phyloP scores from a whole-genome alignment of 1,140 invertebrate genomes.

The Drosophila setifemur region DNA sequence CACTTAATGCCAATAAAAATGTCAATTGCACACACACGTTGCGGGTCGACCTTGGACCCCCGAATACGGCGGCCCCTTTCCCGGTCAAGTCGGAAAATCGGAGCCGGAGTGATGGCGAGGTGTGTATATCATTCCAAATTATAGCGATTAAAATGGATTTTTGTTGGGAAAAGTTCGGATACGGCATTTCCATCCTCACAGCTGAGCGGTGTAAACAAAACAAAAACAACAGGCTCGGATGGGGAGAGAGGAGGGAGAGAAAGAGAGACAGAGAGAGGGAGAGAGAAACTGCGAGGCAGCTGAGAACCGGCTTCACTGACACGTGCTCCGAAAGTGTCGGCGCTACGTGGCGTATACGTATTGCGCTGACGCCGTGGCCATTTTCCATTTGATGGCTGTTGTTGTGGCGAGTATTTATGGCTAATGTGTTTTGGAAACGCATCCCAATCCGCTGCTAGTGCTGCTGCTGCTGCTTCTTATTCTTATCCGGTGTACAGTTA shows the following conservation, averaged over 20 bases:
- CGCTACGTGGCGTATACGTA: constrained; percentile 71
- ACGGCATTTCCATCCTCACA: constrained; percentile 40
- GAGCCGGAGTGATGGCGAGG: neutral
- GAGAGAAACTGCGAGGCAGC: neutral
- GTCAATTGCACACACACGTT: constrained; percentile 40
- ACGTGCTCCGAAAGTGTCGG: constrained; percentile 58
- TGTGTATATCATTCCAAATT: constrained; percentile 30
- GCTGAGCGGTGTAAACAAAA: constrained; percentile 74
- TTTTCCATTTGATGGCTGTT: constrained; percentile 37
- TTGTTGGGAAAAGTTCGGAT: constrained; percentile 19
- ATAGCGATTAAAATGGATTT: constrained; percentile 65
- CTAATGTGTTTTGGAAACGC: neutral
- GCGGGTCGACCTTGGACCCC: constrained; percentile 47
- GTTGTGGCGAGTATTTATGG: neutral
- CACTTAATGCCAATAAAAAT: constrained; percentile 73
- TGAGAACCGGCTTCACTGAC: constrained; percentile 31
- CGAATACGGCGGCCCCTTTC: constrained; percentile 4
- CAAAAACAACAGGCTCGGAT: constrained; percentile 50
- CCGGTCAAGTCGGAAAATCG: constrained; percentile 26
- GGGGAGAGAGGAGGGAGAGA: constrained; percentile 8
- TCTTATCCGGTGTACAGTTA: constrained; percentile 49
- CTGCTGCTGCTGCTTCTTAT: constrained; percentile 8
- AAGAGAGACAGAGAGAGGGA: neutral
- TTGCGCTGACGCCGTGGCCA: constrained; percentile 75
- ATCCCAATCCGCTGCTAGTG: neutral